phyloP scores from a whole-genome alignment of 2,113 vertebrate genomes.

The Pituophis catenifer region DNA sequence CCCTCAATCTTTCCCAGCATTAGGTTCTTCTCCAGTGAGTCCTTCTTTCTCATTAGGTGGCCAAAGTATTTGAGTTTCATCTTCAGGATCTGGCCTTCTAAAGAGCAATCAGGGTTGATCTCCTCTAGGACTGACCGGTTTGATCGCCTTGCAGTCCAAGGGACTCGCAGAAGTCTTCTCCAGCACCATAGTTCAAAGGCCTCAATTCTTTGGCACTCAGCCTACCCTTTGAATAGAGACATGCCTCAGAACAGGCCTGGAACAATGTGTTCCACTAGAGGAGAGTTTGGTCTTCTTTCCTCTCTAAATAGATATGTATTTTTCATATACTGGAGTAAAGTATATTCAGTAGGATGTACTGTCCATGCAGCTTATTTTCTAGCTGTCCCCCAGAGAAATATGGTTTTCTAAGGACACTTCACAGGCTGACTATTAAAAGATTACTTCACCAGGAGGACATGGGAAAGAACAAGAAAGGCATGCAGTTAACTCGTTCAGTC shows the following conservation, averaged over 20 bases:
- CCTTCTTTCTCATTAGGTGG: too few species aligned
- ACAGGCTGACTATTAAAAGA: background rate
- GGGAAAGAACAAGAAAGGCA: background rate
- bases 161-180: too few species aligned
- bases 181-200: too few species aligned
- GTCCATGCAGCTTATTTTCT: background rate
- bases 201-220: too few species aligned
- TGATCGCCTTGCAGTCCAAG: too few species aligned
- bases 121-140: too few species aligned
- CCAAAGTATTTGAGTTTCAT: too few species aligned
- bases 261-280: background rate
- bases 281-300: background rate
- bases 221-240: background rate
- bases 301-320: background rate
- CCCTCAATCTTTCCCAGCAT: too few species aligned
- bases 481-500: background rate
- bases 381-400: background rate
- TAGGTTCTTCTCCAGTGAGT: too few species aligned
- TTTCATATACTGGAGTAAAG: background rate
- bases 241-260: background rate
- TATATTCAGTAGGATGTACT: background rate
- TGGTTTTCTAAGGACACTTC: background rate
- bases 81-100: too few species aligned
- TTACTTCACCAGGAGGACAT: background rate
- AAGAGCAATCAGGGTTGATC: too few species aligned